Base-by-base conservation (phyloP, 2,888 invertebrate species). In the Ochlodes sylvanus region DNA sequence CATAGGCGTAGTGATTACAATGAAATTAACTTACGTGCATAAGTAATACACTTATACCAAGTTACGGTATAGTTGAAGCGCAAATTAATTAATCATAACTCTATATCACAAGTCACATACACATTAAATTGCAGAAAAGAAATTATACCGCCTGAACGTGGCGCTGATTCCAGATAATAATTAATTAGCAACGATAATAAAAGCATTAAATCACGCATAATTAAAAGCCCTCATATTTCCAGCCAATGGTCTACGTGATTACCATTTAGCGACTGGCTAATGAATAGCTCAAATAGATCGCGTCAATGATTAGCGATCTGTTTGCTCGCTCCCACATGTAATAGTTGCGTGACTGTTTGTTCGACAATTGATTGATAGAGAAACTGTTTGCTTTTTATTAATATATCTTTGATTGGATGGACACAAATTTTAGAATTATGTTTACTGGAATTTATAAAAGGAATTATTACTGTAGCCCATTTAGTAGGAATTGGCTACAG, bases 191-290 rank as follows among this genome's bases (percentile, higher is more conserved):
- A 15, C 12, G 60, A 60, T 60, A 60, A 66, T 60, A 60, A 54
- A 66, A 44, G 72, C 68, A 72, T 71, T 74, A 73, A 74, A 75
- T 76, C 73, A 71, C 61, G 70, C 73, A 73, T 74, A 76, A 76
- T 75, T 76, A 75, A 76, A 77, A 73, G 78, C 75, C 75, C 75
- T 69, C 75, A 75, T 74, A 72, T 73, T 73, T 70, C 74, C 73
- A 68, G 60, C 54, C 67, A 63, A 56, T 54, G 55, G 61, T 70
- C 69, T 69, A 71, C 71, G 68, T 75, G 77, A 77, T 77, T 75
- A 74, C 72, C 72, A 70, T 73, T 75, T 76, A 72, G 73, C 71
- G 69, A 73, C 70, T 64, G 72, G 63, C 70, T 73, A 73, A 73
- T 72, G 74, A 72, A 74, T 75, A 71, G 70, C 69, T 70, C 75